Percentiles rank a stretch among this genome's conserved stretches.
Conservation (phyloP, 2,888 invertebrate genomes). For the Polydrusus cervinus region DNA sequence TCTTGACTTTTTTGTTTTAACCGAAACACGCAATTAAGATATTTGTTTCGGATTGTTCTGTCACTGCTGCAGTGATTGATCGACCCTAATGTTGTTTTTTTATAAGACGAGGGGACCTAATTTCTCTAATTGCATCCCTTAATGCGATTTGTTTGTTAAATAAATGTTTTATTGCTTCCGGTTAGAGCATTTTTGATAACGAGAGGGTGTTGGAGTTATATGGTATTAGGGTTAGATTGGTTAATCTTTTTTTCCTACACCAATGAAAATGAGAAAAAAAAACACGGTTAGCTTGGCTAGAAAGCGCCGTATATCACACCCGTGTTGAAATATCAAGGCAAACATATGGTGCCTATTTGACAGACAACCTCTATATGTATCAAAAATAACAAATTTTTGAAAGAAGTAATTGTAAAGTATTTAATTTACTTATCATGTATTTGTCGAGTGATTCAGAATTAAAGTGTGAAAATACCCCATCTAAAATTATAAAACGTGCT, state of each 20-base stretch:
- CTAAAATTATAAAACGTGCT: too few relatives aligned
- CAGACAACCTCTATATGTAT: too few relatives aligned
- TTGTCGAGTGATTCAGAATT: too few relatives aligned
- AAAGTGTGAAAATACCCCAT: too few relatives aligned
- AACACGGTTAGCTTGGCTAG: too few relatives aligned
- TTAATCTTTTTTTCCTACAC: neutral
- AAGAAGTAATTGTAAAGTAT: too few relatives aligned
- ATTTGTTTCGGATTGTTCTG: slow-evolving; percentile 37
- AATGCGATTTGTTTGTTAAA: slow-evolving; percentile 22
- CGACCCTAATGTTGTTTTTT: slow-evolving; percentile 32
- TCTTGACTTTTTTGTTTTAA: slow-evolving; percentile 23
- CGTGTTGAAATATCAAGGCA: too few relatives aligned
- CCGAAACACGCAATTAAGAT: slow-evolving; percentile 42
- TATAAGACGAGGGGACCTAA: slow-evolving; percentile 3
- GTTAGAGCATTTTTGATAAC: neutral
- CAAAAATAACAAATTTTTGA: too few relatives aligned
- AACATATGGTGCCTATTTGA: too few relatives aligned
- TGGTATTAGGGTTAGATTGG: neutral
- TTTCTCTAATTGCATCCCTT: slow-evolving; percentile 24
- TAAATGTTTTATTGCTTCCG: slow-evolving; percentile 21
- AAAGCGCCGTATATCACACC: too few relatives aligned
- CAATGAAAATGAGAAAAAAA: too few relatives aligned
- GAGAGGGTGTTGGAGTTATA: slow-evolving; percentile 2
- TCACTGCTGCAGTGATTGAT: slow-evolving; percentile 37
- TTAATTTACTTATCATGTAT: too few relatives aligned